Evolutionary conservation across 2,797 vertebrate species (phyloP).

Genomic region (Erethizon dorsatum): DNA sequence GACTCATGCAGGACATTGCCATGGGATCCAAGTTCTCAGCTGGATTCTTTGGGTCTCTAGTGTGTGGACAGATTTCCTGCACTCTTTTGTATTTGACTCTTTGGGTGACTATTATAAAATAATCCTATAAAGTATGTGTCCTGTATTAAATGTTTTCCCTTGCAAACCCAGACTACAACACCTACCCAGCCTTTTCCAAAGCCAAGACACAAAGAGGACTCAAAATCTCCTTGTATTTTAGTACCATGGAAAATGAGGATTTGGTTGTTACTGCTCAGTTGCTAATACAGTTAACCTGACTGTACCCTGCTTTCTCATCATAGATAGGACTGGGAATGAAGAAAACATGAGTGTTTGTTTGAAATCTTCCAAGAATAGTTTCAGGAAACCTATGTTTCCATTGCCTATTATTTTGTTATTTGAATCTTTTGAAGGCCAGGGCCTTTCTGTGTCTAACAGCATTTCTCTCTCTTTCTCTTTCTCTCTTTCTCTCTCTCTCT

Average conservation of each 20-base stretch:
- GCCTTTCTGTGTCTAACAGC: not conserved
- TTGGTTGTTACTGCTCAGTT: not conserved
- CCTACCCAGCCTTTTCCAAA: constrained; percentile 2
- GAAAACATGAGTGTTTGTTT: not conserved
- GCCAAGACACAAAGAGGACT: constrained; percentile 1
- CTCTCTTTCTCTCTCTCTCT: not conserved
- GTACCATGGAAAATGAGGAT: not conserved
- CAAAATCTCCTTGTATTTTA: not conserved
- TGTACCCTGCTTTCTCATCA: not conserved
- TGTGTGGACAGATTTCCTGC: no score
- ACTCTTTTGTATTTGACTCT: no score
- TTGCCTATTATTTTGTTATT: not conserved
- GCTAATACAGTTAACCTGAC: not conserved
- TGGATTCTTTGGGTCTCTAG: no score
- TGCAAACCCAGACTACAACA: no score
- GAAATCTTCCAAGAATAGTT: not conserved
- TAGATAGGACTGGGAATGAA: not conserved
- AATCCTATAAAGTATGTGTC: no score
- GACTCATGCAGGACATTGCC: no score
- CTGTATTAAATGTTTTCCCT: no score
- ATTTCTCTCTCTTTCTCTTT: not conserved
- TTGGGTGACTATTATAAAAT: no score
- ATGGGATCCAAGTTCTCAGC: no score
- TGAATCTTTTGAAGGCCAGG: not conserved
- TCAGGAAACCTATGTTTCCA: not conserved